Conservation (phyloP, 2,113 vertebrate species). For the Gopherus evgoodei region DNA sequence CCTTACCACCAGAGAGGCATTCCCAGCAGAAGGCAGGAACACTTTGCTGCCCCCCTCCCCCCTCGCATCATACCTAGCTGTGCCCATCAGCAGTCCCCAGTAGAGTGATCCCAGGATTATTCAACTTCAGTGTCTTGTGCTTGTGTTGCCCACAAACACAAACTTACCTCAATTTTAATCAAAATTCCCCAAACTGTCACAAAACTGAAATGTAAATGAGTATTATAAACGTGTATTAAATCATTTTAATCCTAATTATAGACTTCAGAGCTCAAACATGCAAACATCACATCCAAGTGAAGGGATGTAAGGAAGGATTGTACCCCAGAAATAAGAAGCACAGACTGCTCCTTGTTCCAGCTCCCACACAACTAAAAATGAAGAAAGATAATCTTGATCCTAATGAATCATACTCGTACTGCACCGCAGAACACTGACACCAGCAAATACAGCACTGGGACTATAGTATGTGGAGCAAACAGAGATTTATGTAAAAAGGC, state of each 20-base stretch:
- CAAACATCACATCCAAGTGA: neutral
- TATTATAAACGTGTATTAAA: neutral
- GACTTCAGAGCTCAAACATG: neutral
- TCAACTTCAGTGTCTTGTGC: neutral
- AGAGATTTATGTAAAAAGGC: neutral
- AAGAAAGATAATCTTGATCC: neutral
- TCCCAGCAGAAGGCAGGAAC: neutral
- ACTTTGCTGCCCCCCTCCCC: fast-evolving
- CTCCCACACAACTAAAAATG: neutral
- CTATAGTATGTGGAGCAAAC: neutral
- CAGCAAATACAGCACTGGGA: neutral
- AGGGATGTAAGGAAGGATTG: neutral
- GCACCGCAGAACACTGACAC: neutral
- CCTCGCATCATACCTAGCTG: neutral
- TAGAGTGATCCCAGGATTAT: neutral
- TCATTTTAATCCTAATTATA: neutral
- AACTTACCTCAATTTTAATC: neutral
- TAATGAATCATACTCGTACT: neutral
- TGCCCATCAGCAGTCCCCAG: neutral
- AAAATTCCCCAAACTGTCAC: neutral
- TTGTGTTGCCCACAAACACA: neutral
- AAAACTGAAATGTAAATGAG: neutral
- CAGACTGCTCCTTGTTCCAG: neutral
- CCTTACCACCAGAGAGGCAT: neutral
- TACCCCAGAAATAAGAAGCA: neutral